A percentile compares a stretch with the other conserved stretches of the same genome.
phyloP scores from a whole-genome alignment of 2,113 vertebrate genomes.

The Coturnix japonica region DNA sequence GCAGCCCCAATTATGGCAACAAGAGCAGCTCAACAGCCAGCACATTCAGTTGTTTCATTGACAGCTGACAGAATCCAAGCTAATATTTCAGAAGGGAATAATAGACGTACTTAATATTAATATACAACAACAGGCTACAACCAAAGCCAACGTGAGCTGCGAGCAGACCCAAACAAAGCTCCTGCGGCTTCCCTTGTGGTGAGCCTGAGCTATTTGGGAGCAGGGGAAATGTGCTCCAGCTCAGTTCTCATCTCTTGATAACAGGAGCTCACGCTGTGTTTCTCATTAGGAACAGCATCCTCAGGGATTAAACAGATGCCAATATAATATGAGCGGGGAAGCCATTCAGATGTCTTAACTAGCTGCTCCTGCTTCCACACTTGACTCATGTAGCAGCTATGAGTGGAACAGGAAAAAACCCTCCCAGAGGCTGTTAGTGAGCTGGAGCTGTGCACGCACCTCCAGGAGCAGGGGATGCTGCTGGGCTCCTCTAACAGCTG shows the following conservation, averaged over 20 bases:
- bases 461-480: not conserved
- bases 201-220: not conserved
- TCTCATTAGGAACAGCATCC: conserved; percentile 61
- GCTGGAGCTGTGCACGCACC: not conserved
- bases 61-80: not conserved
- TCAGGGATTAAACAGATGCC: conserved; percentile 60
- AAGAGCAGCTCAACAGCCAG: accelerated
- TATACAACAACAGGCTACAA: not conserved
- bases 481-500: not conserved
- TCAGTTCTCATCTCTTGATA: conserved; percentile 15
- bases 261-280: conserved; percentile 1
- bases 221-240: conserved; percentile 27
- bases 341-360: conserved; percentile 13
- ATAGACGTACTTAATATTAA: not conserved
- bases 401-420: conserved; percentile 19
- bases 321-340: conserved; percentile 12
- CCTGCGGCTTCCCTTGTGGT: not conserved
- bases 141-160: not conserved
- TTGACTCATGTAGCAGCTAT: conserved; percentile 28
- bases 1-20: not conserved
- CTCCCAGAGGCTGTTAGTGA: conserved; percentile 36
- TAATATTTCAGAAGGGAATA: not conserved
- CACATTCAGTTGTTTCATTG: not conserved
- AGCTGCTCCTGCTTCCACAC: not conserved
- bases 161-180: not conserved